Percentiles rank a stretch among this genome's conserved stretches.
These are phyloP conservation scores for Xanthia icteritia DNA, from an alignment of 2,888 invertebrate genomes.

Conservation along the genomic window DNA sequence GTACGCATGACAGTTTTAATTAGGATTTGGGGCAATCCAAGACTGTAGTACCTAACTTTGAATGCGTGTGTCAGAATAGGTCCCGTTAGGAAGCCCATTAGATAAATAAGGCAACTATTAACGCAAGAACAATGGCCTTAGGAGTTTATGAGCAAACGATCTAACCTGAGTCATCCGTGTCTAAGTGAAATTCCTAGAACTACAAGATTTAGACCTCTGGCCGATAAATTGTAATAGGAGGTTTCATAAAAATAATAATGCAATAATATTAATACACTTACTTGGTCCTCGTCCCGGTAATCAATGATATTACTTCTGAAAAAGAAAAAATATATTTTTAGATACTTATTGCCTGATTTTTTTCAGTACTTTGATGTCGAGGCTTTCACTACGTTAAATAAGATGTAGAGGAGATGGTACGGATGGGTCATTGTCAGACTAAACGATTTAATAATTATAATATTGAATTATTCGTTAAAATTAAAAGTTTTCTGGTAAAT, in stretches of 20 bases:
- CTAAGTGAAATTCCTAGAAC: constrained; percentile 37
- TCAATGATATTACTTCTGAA: constrained; percentile 87
- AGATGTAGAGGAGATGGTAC: too few species aligned
- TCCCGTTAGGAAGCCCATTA: constrained; percentile 45
- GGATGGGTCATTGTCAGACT: background rate
- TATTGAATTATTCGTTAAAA: background rate
- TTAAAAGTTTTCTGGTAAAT: background rate
- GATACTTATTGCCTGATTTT: background rate
- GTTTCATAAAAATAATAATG: background rate
- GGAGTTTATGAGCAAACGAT: constrained; percentile 31
- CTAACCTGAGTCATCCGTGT: constrained; percentile 41
- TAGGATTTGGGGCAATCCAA: constrained; percentile 14
- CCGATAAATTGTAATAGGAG: background rate
- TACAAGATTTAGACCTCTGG: background rate
- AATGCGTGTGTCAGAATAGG: constrained; percentile 13
- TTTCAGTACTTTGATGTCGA: background rate
- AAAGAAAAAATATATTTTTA: constrained; percentile 56
- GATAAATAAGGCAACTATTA: constrained; percentile 40
- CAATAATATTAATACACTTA: constrained; percentile 68
- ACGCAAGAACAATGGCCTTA: constrained; percentile 47
- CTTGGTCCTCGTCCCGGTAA: constrained; percentile 84
- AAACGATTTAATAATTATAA: background rate
- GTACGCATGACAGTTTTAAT: background rate
- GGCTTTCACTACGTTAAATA: background rate
- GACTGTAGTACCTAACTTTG: constrained; percentile 5